These are phyloP conservation scores for Corticium candelabrum DNA, from an alignment of 37 sponge, comb jelly and placozoan species.

Conservation along the genomic window DNA sequence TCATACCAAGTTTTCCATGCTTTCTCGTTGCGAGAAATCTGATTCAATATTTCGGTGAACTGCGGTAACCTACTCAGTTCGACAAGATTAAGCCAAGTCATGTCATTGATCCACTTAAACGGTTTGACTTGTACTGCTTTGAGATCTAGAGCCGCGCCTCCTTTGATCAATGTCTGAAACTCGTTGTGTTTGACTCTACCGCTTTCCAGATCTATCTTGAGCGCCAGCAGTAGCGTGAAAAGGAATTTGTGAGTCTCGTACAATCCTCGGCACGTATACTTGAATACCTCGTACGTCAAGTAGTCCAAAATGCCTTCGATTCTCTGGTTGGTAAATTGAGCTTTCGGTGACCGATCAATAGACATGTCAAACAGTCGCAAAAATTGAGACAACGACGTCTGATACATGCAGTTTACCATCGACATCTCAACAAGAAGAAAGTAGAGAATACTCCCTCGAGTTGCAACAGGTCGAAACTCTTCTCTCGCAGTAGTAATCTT, in stretches of 20 bases:
- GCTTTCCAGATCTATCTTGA: conserved; percentile 84
- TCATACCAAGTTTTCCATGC: conserved; percentile 98
- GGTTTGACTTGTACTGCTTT: conserved; percentile 85
- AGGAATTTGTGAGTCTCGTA: conserved; percentile 97
- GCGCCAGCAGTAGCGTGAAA: conserved; percentile 90
- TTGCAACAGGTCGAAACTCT: conserved; percentile 93
- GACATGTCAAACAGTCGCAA: conserved; percentile 80
- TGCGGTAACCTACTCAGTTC: conserved; percentile 89
- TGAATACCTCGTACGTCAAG: conserved; percentile 80
- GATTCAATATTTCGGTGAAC: conserved; percentile 79
- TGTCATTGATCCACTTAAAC: conserved; percentile 92
- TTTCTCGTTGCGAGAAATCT: conserved; percentile 91
- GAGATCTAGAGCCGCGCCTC: conserved; percentile 97
- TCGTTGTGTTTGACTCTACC: conserved; percentile 65
- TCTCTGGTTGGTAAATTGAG: conserved; percentile 68
- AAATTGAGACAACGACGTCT: conserved; percentile 87
- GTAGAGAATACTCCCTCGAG: conserved; percentile 89
- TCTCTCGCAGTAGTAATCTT: conserved; percentile 96
- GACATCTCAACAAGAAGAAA: conserved; percentile 97
- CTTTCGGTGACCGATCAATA: conserved; percentile 74
- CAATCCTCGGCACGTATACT: conserved; percentile 80
- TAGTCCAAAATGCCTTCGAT: conserved; percentile 84
- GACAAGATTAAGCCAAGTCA: conserved; percentile 98
- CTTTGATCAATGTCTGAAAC: conserved; percentile 94
- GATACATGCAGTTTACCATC: conserved; percentile 96